Conservation (phyloP, 2,888 invertebrate species). For the Drosophila villosipedis region DNA sequence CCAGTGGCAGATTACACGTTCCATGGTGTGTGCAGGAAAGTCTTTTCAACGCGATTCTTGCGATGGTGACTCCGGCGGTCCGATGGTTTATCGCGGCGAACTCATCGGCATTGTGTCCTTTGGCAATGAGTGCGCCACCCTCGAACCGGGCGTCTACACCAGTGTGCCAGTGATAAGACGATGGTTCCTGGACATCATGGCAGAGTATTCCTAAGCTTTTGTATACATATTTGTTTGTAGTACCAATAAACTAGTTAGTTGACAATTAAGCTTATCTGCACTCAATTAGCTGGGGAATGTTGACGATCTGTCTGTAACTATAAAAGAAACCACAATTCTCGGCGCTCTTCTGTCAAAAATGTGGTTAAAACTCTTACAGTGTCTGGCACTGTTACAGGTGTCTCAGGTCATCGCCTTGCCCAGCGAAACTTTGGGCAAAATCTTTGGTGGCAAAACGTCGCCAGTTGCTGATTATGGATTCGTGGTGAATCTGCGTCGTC, state of each 20-base stretch:
- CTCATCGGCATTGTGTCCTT: conserved; percentile 90
- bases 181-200: conserved; percentile 51
- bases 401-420: neutral
- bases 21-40: conserved; percentile 80
- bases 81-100: conserved; percentile 69
- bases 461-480: conserved; percentile 44
- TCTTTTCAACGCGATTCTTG: conserved; percentile 78
- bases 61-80: conserved; percentile 83
- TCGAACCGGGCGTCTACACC: conserved; percentile 92
- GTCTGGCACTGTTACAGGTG: conserved; percentile 22
- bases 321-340: conserved; percentile 21
- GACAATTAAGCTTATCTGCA: conserved; percentile 46
- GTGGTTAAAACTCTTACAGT: conserved; percentile 18
- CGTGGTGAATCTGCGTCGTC: conserved; percentile 56
- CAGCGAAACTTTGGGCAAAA: conserved; percentile 19
- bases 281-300: conserved; percentile 64
- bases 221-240: neutral
- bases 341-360: conserved; percentile 9
- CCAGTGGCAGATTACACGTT: conserved; percentile 58
- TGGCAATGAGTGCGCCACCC: conserved; percentile 82
- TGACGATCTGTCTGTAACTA: conserved; percentile 6
- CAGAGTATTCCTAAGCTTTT: conserved; percentile 40
- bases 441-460: conserved; percentile 44
- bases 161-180: conserved; percentile 86
- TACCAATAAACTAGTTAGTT: conserved; percentile 48